Conservation (phyloP, 2,797 vertebrate species). For the Pipistrellus pipistrellus region DNA sequence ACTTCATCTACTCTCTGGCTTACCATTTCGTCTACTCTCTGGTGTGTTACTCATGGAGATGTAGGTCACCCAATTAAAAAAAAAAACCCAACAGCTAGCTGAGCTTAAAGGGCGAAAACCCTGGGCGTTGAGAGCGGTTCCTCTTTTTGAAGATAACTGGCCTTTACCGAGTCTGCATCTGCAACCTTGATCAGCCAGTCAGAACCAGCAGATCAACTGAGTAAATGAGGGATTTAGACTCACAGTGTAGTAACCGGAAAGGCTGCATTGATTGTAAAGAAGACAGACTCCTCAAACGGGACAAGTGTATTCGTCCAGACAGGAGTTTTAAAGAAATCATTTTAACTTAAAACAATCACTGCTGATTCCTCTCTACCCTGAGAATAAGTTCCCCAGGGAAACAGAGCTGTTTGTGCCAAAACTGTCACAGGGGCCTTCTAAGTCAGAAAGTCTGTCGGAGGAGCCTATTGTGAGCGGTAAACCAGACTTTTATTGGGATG, state of each 20-base stretch:
- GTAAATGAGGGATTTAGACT: slow-evolving; percentile 21
- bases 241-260: neutral
- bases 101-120: neutral
- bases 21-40: neutral
- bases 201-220: slow-evolving; percentile 10
- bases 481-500: slow-evolving; percentile 44
- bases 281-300: neutral
- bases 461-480: slow-evolving; percentile 42
- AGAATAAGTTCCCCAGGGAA: slow-evolving; percentile 64
- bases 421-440: slow-evolving; percentile 45
- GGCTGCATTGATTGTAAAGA: slow-evolving; percentile 4
- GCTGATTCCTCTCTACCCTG: slow-evolving; percentile 40
- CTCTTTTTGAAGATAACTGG: slow-evolving; percentile 27
- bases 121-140: neutral
- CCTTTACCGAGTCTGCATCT: neutral
- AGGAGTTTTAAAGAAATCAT: neutral
- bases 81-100: neutral
- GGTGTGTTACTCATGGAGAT: slow-evolving; percentile 13
- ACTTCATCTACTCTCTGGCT: slow-evolving; percentile 21
- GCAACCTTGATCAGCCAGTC: neutral
- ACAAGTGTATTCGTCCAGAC: neutral
- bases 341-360: slow-evolving; percentile 55
- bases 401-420: slow-evolving; percentile 31
- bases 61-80: neutral
- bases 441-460: slow-evolving; percentile 50